These are phyloP conservation scores for Heptranchias perlo DNA, from an alignment of 2,113 vertebrate genomes.

Conservation along the genomic window DNA sequence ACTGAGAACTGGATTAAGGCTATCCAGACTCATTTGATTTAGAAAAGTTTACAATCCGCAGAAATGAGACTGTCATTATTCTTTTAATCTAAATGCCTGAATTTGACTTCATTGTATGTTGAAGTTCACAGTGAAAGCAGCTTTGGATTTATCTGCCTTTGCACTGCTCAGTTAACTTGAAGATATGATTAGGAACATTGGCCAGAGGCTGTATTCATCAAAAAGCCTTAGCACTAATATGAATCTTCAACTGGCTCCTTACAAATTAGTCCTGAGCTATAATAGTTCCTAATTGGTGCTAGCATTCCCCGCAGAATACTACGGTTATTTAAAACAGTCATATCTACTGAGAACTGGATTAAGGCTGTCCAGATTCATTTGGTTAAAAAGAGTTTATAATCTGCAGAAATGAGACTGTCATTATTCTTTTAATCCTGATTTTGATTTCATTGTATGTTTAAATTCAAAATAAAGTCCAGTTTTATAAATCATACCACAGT, in stretches of 20 bases:
- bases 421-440: not conserved
- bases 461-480: not conserved
- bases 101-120: not conserved
- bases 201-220: not conserved
- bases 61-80: slow-evolving; percentile 3
- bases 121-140: not conserved
- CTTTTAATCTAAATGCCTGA: not conserved
- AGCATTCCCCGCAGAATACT: not conserved
- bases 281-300: not conserved
- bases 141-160: not conserved
- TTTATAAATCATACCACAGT: not conserved
- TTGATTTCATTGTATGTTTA: not conserved
- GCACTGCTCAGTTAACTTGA: not conserved
- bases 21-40: not conserved
- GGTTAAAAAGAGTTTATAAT: not conserved
- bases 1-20: not conserved
- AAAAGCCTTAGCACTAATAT: not conserved
- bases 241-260: not conserved
- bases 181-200: not conserved
- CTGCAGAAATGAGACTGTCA: not conserved
- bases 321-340: not conserved
- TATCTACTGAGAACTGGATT: not conserved
- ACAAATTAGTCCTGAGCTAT: not conserved
- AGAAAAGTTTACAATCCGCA: not conserved
- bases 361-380: not conserved